Base-by-base conservation (phyloP, 2,888 invertebrate species). In the Gari tellinella region DNA sequence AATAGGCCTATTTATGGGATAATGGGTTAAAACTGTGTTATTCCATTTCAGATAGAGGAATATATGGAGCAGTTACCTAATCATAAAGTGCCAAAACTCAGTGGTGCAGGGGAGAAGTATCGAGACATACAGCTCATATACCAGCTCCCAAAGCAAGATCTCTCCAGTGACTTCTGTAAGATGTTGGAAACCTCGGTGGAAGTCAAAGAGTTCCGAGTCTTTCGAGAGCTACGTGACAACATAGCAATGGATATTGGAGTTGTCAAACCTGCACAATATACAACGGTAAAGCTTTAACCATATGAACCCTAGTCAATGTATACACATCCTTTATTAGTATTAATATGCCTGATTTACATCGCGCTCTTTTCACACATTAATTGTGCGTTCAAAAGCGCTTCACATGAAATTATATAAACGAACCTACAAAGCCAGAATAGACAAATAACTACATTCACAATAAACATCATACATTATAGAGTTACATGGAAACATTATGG, bases 171-270 rank as follows among this genome's bases (percentile, higher is more conserved):
- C 61, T 97, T 97, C 91, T 98, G 98, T 92, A 95, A 95, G 89
- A 83, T 79, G 74, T 67, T 89, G 40, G 72, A 72, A 21, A 75
- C 73, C 2, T 72, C 82, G 1, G 80, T 69, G 8, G 89, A 91
- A 73, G 76, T 80, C 61, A 88, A 89, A 69, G 88, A 96, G 87
- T 99, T 96, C 92, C 96, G 97, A 93, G 97, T 98, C 92, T 99
- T 99, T 92, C 95, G 98, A 84, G 95, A 97, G 57, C 96, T 96
- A 62, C 94, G 99, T 60, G 99, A 99, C 92, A 97, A 98, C 93
- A 96, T 97, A 86, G 97, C 98, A 45, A 94, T 99, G 90, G 99
- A 99, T 92, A 97, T 99, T 90, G 99, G 97, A 90, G 92, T 92
- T 79, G 93, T 94, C 10, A 91, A 92, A 67, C 92, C 93, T 58